These are phyloP conservation scores for Gobionotothen gibberifrons DNA, from an alignment of 2,797 vertebrate species.

Conservation along the genomic window DNA sequence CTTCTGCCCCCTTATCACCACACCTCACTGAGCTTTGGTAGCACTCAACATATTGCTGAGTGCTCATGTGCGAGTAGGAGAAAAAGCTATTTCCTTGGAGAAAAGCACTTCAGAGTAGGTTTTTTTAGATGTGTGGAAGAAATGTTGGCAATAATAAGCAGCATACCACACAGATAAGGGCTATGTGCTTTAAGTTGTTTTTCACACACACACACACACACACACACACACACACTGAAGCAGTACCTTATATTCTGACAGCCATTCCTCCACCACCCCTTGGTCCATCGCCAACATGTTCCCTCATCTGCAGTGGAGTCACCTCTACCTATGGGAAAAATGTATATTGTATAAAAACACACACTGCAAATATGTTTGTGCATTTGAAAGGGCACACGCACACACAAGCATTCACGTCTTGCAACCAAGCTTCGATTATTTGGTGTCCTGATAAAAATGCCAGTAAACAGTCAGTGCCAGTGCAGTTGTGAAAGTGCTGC, in stretches of 20 bases:
- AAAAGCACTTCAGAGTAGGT: conserved; percentile 33
- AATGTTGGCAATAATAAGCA: conserved; percentile 34
- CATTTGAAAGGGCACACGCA: background rate
- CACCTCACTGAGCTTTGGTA: conserved; percentile 16
- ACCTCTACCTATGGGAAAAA: conserved; percentile 82
- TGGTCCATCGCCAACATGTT: conserved; percentile 98
- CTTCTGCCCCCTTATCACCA: conserved; percentile 24
- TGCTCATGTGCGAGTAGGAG: conserved; percentile 38
- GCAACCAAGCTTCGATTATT: conserved; percentile 24
- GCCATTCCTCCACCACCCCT: conserved; percentile 97
- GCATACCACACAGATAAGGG: conserved; percentile 17
- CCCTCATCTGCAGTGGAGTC: conserved; percentile 88
- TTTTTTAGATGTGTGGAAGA: conserved; percentile 33
- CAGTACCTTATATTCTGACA: conserved; percentile 98
- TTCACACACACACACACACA: conserved; percentile 7
- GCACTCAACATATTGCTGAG: conserved; percentile 27
- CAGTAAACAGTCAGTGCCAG: conserved; percentile 34
- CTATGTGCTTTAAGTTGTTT: background rate
- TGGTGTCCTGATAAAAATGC: conserved; percentile 20
- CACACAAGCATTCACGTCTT: conserved; percentile 12
- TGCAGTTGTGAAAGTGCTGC: background rate
- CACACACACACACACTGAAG: conserved; percentile 10
- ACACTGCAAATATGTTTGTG: conserved; percentile 8
- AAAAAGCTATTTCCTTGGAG: conserved; percentile 8
- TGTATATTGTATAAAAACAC: conserved; percentile 11